Base-by-base conservation (phyloP, 2,797 vertebrate species). In the Nannoperca australis region DNA sequence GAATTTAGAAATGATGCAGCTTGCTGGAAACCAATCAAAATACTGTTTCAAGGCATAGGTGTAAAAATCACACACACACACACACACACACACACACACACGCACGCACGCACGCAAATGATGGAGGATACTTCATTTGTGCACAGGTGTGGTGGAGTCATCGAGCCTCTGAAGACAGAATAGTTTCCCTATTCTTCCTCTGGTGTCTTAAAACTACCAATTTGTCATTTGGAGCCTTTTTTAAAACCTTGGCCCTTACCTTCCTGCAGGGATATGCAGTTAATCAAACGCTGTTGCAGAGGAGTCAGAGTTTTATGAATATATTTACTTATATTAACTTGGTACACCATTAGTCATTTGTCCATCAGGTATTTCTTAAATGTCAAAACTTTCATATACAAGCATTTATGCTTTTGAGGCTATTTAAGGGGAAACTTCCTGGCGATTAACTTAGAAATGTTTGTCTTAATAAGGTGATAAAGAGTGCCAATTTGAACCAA, bases 311-410 rank as follows among this genome's bases (percentile, higher is more conserved):
- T 47, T 14, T 22, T 36, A 34, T 45, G 53, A 69, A 69, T 69
- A 55, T 45, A 32, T 68, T 69, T 69, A 56, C 18, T 17, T 58
- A 22, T 3, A 69, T 68, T 55, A 55, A 54, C n/a, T 5, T n/a
- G 44, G 5, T 50, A n/a, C 64, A 54, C 24, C 6, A 11, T 68
- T 42, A 30, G 12, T 9, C 11, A 20, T 12, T 14, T 45, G 12
- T 56, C 27, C 13, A 22, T 51, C n/a, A 30, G 20, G n/a, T 9
- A 71, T 51, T 40, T 14, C 11, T 47, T 47, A 70, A 45, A 72
- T 54, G 27, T 47, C 40, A 70, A 58, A 45, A 15, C 12, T 22
- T 32, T 7, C 15, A 54, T 54, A 17, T 51, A 51, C 14, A 50
- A 22, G 4, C 7, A 34, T 70, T 44, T 32, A 45, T 69, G 32